Base-by-base conservation (phyloP, 2,113 vertebrate genomes). In the Centropus bengalensis region DNA sequence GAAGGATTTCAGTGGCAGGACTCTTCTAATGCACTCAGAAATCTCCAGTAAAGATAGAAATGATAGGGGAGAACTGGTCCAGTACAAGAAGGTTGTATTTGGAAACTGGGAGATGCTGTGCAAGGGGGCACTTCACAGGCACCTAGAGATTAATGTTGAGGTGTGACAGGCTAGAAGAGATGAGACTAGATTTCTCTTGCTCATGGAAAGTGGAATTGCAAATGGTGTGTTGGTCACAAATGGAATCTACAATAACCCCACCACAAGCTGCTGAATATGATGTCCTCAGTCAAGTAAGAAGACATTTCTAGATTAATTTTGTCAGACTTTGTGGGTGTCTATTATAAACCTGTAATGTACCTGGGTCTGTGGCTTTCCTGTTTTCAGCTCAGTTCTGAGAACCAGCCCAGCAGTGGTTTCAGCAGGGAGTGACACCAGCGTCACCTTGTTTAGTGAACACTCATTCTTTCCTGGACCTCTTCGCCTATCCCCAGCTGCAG, bases 401-500 rank as follows among this genome's bases (percentile, higher is more conserved):
- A 79, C 3, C 14, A 70, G 38, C 20, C 42, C 54, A 68, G 30
- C 40, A 49, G n/a, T n/a, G 30, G 32, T 73, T 68, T 90, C 38
- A 82, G 45, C 45, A 23, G n/a, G 14, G 16, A 68, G 12, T 36
- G 8, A 80, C 12, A 66, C 6, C 8, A 4, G 40, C 4, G 33
- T 77, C 68, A 58, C 17, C 51, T 55, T 22, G 18, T 83, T 69
- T 24, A 56, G 52, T 7, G 21, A 59, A 32, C 23, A 19, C 6
- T 32, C 26, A 23, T 3, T 7, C 6, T 70, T 74, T 38, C 51
- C 42, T 42, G 9, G 20, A 11, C 9, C 3, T 38, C 3, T 38
- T 52, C 16, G 44, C 38, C n/a, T 54, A 16, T 6, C 28, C 10
- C 5, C 0, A 0, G 26, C 27, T 38, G 27, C 45, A 70, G 33